These are phyloP conservation scores for Anagyrus pseudococci DNA, from an alignment of 2,888 invertebrate species.

Conservation along the genomic window DNA sequence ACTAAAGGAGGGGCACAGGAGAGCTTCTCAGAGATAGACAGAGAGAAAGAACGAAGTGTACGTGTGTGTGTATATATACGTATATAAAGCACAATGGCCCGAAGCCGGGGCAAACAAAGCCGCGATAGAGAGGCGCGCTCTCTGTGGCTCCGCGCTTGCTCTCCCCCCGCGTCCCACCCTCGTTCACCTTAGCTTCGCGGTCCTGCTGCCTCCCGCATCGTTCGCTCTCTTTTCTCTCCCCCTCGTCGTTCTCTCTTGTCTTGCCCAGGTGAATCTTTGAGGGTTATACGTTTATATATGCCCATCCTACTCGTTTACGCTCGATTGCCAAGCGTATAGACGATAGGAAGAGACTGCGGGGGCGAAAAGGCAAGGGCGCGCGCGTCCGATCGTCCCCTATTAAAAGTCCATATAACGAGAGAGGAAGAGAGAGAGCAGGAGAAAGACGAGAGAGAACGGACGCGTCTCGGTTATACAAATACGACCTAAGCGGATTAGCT, in stretches of 20 bases:
- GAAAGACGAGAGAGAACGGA: no score
- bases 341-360: no score
- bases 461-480: no score
- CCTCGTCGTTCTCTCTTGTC: no score
- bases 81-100: constrained; percentile 14
- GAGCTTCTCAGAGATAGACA: no score
- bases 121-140: background rate
- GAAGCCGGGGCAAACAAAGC: constrained; percentile 7
- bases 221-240: background rate
- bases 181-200: background rate
- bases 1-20: no score
- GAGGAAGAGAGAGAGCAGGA: no score
- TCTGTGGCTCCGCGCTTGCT: no score
- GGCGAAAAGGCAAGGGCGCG: constrained; percentile 1
- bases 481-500: background rate
- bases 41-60: no score
- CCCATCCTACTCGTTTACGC: constrained; percentile 4
- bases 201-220: no score
- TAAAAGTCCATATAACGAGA: constrained; percentile 30
- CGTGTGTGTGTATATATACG: no score
- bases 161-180: no score
- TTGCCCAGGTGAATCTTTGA: constrained; percentile 3
- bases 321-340: constrained; percentile 16
- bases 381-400: constrained; percentile 21
- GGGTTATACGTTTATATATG: background rate